A percentile compares a stretch with the other conserved stretches of the same genome.
These are phyloP conservation scores for Microtus pennsylvanicus DNA, from an alignment of 2,113 vertebrate genomes.

Conservation along the genomic window DNA sequence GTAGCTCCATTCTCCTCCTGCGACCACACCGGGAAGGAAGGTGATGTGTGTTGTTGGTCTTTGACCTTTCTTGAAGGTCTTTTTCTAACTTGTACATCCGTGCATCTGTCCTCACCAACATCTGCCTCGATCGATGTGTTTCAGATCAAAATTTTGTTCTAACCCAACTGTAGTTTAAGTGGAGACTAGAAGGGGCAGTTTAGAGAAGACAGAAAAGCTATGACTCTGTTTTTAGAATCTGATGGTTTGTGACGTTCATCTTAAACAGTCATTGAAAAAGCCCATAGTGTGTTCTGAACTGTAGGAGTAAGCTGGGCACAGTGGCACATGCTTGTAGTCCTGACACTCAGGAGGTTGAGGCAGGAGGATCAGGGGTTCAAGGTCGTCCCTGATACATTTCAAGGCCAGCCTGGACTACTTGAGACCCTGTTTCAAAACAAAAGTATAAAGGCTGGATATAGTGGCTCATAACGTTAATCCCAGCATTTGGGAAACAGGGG, in stretches of 20 bases:
- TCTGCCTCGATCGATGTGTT: background rate
- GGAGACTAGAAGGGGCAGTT: background rate
- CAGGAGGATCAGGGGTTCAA: background rate
- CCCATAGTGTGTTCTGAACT: background rate
- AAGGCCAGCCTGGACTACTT: background rate
- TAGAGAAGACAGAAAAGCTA: slow-evolving; percentile 12
- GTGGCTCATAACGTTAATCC: background rate
- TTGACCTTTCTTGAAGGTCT: slow-evolving; percentile 31
- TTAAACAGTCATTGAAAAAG: background rate
- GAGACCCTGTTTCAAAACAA: background rate
- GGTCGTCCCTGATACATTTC: background rate
- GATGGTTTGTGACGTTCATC: background rate
- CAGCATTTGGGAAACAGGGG: background rate
- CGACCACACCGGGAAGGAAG: background rate
- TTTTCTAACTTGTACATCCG: slow-evolving; percentile 11
- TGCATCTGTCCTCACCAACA: background rate
- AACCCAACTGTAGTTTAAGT: background rate
- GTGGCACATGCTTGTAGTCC: background rate
- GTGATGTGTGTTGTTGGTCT: background rate
- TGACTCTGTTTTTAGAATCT: background rate
- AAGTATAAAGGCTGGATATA: background rate
- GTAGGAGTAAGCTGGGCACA: background rate
- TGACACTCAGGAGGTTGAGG: background rate
- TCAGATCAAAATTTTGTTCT: background rate
- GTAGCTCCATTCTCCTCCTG: background rate